phyloP scores from a whole-genome alignment of 1,140 invertebrate genomes.

The Drosophila biarmipes region DNA sequence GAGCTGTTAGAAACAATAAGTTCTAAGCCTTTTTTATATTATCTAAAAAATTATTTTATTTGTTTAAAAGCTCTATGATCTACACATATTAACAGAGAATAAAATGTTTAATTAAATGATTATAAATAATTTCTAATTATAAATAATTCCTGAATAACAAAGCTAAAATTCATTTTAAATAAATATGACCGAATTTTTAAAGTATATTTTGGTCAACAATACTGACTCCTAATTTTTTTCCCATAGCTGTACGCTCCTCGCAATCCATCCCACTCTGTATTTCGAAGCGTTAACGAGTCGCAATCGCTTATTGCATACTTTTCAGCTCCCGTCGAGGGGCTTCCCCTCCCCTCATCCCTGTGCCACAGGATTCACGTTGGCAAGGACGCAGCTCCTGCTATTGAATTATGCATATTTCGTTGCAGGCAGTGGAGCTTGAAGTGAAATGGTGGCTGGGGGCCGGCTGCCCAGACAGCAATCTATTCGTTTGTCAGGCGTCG shows the following conservation, averaged over 20 bases:
- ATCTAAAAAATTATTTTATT: too few relatives aligned
- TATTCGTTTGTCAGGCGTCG: slow-evolving; percentile 36
- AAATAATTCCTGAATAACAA: too few relatives aligned
- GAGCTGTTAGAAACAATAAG: too few relatives aligned
- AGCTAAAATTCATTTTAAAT: too few relatives aligned
- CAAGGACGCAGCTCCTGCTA: slow-evolving; percentile 30
- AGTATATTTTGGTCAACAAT: neutral
- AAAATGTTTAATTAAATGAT: too few relatives aligned
- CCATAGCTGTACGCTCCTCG: neutral
- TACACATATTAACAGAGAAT: too few relatives aligned
- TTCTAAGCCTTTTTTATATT: too few relatives aligned
- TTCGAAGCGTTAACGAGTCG: slow-evolving; percentile 63
- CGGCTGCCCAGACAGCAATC: slow-evolving; percentile 46
- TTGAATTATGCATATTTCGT: slow-evolving; percentile 73
- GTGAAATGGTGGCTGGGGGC: slow-evolving; percentile 16
- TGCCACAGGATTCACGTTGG: slow-evolving; percentile 8
- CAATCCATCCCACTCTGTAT: slow-evolving; percentile 9
- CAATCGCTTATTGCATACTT: slow-evolving; percentile 63
- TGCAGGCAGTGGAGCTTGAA: slow-evolving; percentile 46
- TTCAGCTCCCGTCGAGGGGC: slow-evolving; percentile 20
- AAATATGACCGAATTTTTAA: neutral
- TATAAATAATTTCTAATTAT: too few relatives aligned
- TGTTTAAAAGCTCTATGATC: too few relatives aligned
- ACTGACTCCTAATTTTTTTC: neutral
- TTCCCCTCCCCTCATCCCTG: neutral